phyloP scores from a whole-genome alignment of 2,888 invertebrate species.

The Patella pellucida region DNA sequence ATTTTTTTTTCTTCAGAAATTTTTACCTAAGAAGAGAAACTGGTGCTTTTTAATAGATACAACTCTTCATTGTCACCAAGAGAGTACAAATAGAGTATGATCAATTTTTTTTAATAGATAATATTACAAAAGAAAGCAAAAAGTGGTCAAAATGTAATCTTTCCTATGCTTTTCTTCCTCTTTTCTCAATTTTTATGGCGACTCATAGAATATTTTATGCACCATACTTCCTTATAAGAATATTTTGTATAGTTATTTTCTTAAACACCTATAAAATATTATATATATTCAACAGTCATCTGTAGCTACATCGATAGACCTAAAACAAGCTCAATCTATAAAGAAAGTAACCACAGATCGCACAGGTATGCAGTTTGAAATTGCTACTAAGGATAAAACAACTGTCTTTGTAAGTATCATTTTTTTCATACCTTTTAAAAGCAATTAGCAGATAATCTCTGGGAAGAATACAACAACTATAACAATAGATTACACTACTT shows the following conservation, averaged over 20 bases:
- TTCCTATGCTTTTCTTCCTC: too few species aligned
- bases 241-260: too few species aligned
- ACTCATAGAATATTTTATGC: too few species aligned
- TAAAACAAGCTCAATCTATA: slow-evolving; percentile 25
- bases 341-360: slow-evolving; percentile 22
- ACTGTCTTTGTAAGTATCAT: slow-evolving; percentile 27
- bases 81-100: neutral
- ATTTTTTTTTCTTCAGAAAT: neutral
- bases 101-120: too few species aligned
- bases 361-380: slow-evolving; percentile 30
- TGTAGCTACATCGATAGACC: slow-evolving; percentile 6
- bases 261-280: too few species aligned
- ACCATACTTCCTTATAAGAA: too few species aligned
- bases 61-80: neutral
- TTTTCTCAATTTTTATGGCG: too few species aligned
- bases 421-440: neutral
- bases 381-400: slow-evolving; percentile 23
- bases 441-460: too few species aligned
- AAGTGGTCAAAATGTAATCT: too few species aligned
- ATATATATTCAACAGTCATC: slow-evolving; percentile 15
- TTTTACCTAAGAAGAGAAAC: neutral
- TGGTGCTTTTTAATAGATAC: neutral
- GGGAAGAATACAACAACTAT: too few species aligned
- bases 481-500: too few species aligned
- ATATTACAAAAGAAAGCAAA: too few species aligned